Percentiles rank a stretch among this genome's conserved stretches.
Evolutionary conservation across 2,113 vertebrate genomes (phyloP).

Genomic region (Odontesthes bonariensis): DNA sequence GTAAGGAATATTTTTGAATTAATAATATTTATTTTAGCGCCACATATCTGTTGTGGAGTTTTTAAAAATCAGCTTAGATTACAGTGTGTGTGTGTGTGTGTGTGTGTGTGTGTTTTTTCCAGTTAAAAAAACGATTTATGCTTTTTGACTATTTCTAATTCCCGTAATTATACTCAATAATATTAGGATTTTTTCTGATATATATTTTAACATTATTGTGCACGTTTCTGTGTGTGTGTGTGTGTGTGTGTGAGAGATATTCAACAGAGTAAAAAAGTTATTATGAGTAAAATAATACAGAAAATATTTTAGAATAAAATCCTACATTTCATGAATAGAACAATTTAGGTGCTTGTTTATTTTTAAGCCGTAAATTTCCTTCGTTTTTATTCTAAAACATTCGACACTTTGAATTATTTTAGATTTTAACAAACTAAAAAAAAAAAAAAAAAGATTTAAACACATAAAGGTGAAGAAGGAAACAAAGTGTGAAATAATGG

Average conservation of each 20-base stretch:
- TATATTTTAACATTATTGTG: not conserved
- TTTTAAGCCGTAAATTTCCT: not conserved
- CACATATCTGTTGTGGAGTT: too few relatives aligned
- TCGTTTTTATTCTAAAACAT: not conserved
- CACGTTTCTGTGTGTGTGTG: not conserved
- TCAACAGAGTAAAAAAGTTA: too few relatives aligned
- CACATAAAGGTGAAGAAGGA: not conserved
- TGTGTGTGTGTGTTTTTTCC: too few relatives aligned
- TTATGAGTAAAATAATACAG: not conserved
- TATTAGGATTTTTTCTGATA: not conserved
- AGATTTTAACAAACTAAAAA: conserved; percentile 11
- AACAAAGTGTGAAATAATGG: not conserved
- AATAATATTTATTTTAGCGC: too few relatives aligned
- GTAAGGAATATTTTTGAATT: too few relatives aligned
- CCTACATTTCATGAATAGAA: not conserved
- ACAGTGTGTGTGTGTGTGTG: too few relatives aligned
- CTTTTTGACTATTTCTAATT: not conserved
- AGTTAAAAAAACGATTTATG: too few relatives aligned
- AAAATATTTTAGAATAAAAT: not conserved
- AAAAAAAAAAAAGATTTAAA: not conserved
- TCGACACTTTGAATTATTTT: not conserved
- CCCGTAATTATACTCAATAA: not conserved
- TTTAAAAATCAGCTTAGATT: too few relatives aligned
- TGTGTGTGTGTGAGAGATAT: not conserved
- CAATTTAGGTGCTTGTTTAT: not conserved